Base-by-base conservation (phyloP, 2,797 vertebrate species). In the Mastacembelus armatus region DNA sequence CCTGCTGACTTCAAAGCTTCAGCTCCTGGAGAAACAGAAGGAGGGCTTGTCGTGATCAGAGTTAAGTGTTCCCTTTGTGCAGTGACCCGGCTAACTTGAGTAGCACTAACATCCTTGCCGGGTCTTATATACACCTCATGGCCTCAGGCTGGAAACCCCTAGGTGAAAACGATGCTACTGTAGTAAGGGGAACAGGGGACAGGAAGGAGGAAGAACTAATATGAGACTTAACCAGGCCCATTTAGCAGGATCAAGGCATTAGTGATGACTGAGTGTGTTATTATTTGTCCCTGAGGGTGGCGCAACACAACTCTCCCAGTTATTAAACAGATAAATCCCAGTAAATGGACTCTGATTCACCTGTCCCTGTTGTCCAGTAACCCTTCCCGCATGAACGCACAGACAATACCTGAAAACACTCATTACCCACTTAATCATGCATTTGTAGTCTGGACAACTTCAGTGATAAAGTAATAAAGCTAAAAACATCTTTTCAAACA, bases 251-350 rank as follows among this genome's bases (percentile, higher is more conserved):
- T 84, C 77, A 85, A 75, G 61, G 63, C 77, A 91, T 89, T 87
- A 85, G 79, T 75, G 76, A 79, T 62, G 86, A 84, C 76, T 52
- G 51, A 69, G 72, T 71, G 68, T 45, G n/a, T 87, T 80, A 86
- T 92, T 88, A 90, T 70, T 70, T 70, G 67, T 71, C 77, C 89
- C 86, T 81, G 14, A 71, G 84, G 86, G 84, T 59, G 9, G 44
- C 21, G 65, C 69, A 57, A 48, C 71, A 71, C 77, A 79, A 74
- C 59, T 77, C 78, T 51, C 36, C 14, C 71, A 60, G 74, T 90
- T 89, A 92, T 90, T 90, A 91, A 92, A 89, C 74, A 82, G 73
- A 92, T 91, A 91, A 92, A 92, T 93, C 90, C 32, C 55, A 19
- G 21, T 74, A 91, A 91, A 92, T 89, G 78, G 87, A 82, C 74